A percentile compares a stretch with the other conserved stretches of the same genome.
These are phyloP conservation scores for Poeciliopsis turrubarensis DNA, from an alignment of 2,113 vertebrate species.

Conservation along the genomic window DNA sequence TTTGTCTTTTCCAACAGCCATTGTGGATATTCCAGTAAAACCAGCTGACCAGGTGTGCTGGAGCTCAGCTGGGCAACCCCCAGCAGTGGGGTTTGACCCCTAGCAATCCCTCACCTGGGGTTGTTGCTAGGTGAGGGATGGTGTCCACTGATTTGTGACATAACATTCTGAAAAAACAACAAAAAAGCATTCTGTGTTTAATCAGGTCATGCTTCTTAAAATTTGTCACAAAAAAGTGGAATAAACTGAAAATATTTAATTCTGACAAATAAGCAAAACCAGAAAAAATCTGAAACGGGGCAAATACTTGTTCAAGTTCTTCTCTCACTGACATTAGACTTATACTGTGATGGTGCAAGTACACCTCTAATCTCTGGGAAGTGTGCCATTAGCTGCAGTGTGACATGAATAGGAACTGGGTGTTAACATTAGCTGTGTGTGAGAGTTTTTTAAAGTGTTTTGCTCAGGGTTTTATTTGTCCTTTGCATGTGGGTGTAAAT, in stretches of 20 bases:
- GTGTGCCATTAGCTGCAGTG: neutral
- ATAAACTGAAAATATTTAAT: neutral
- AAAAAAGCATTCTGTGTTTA: too few relatives aligned
- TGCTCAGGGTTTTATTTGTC: neutral
- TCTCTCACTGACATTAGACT: neutral
- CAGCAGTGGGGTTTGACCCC: too few relatives aligned
- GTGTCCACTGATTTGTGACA: too few relatives aligned
- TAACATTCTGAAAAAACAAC: too few relatives aligned
- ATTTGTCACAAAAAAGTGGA: too few relatives aligned
- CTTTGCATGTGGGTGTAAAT: constrained; percentile 1
- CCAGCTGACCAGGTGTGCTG: too few relatives aligned
- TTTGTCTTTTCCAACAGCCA: too few relatives aligned
- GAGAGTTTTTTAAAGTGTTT: neutral
- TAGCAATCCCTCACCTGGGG: too few relatives aligned
- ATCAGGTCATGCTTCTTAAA: too few relatives aligned
- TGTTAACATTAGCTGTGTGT: neutral
- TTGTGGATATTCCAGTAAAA: too few relatives aligned
- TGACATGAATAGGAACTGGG: neutral
- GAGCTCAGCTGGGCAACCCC: too few relatives aligned
- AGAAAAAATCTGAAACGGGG: neutral
- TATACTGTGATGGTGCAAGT: neutral
- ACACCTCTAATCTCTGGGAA: neutral
- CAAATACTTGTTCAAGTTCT: neutral
- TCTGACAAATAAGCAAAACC: neutral
- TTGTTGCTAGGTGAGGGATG: too few relatives aligned